Evolutionary conservation across 1,140 invertebrate species (phyloP), one percentile per base, ranked within the genome.

Genomic region (Drosophila lini): DNA sequence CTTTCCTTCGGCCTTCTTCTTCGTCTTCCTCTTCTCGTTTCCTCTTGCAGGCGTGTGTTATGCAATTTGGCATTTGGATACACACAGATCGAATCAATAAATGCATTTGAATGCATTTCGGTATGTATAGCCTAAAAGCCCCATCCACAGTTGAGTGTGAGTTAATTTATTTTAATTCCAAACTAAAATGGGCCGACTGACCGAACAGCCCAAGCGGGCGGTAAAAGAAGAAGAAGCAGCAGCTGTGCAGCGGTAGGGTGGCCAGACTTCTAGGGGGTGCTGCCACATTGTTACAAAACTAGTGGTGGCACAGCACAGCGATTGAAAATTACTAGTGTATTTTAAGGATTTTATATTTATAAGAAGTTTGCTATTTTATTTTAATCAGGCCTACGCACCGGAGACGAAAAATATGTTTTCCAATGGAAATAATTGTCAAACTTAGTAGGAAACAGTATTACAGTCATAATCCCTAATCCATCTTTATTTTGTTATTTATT

Each of bases 151-250:
- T 58, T 42, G 55, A 78, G 75, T 78, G 65, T 63, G 75, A 59
- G 75, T 78, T 77, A 77, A 78, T 78, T 78, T 78, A 70, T 78
- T 78, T 78, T 78, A 78, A 78, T 78, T 78, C 75, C 68, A 70
- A 78, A 78, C 65, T 62, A 78, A 68, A 78, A 45, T 71, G 74
- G 74, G 63, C 58, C 48, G 57, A 68, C 42, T 15, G 41, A 38
- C 44, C 44, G 53, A 38, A 31, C 74, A 53, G 75, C 74, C 74
- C 73, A 67, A 67, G 73, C 74, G 74, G 73, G 74, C 64, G 65
- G 65, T 42, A 67, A 41, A 55, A 53, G 61, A 67, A 67, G 47
- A 34, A 53, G 15, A 8, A 48, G 47, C 5, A 69, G 62, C 65
- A 67, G 65, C 62, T 68, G 65, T 65, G 61, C 38, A 16, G 45